These are phyloP conservation scores for Gymnoscopelus braueri DNA, from an alignment of 2,797 vertebrate species.

Conservation along the genomic window DNA sequence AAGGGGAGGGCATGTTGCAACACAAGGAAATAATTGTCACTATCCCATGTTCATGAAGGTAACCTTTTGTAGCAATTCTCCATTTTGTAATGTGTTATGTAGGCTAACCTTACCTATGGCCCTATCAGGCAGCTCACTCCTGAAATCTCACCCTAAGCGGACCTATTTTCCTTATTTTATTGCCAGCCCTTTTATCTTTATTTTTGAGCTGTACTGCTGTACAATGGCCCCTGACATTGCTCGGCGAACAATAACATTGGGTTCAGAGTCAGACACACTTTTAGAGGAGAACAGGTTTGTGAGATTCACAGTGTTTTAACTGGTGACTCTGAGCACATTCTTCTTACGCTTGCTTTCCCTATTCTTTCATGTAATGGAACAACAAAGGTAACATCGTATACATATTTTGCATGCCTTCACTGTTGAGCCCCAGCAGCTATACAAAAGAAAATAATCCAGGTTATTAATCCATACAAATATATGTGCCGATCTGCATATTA, in stretches of 20 bases:
- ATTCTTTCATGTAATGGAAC: slow-evolving; percentile 48
- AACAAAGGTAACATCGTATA: slow-evolving; percentile 35
- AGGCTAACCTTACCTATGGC: slow-evolving; percentile 27
- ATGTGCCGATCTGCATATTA: slow-evolving; percentile 62
- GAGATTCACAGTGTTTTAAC: slow-evolving; percentile 34
- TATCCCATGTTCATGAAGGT: slow-evolving; percentile 18
- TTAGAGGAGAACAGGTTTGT: slow-evolving; percentile 41
- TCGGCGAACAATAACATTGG: slow-evolving; percentile 25
- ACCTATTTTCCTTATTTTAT: slow-evolving; percentile 49
- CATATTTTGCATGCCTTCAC: slow-evolving; percentile 48
- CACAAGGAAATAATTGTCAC: background rate
- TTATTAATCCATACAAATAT: slow-evolving; percentile 63
- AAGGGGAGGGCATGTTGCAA: background rate
- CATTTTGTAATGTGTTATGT: slow-evolving; percentile 52
- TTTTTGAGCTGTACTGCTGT: slow-evolving; percentile 56
- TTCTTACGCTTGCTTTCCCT: slow-evolving; percentile 48
- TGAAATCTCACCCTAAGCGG: slow-evolving; percentile 58
- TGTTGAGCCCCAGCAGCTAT: slow-evolving; percentile 41
- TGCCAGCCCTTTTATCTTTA: slow-evolving; percentile 48
- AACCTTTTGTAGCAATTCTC: slow-evolving; percentile 25
- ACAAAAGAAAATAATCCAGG: slow-evolving; percentile 37
- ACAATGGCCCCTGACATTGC: slow-evolving; percentile 59
- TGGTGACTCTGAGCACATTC: slow-evolving; percentile 24
- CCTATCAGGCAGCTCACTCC: too few species aligned
- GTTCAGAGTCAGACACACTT: slow-evolving; percentile 20